Evolutionary conservation across 2,888 invertebrate genomes (phyloP).

Genomic region (Drosophila tripunctata): DNA sequence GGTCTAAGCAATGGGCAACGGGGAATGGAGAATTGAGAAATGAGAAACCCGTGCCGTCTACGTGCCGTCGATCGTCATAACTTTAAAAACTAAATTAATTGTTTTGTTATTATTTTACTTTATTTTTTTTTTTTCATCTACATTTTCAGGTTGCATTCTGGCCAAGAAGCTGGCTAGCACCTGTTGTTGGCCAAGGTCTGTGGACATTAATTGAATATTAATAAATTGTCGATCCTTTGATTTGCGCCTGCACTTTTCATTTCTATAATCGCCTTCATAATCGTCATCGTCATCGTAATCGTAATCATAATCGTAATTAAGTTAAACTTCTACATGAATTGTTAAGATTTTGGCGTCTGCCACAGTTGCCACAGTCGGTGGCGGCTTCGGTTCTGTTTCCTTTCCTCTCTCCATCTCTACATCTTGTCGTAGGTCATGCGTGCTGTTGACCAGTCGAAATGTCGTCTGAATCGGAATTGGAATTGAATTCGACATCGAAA

Average conservation of each 20-base stretch:
- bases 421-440: slow-evolving; percentile 71
- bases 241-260: slow-evolving; percentile 66
- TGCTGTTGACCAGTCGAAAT: slow-evolving; percentile 42
- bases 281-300: slow-evolving; percentile 53
- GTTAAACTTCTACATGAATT: slow-evolving; percentile 51
- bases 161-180: slow-evolving; percentile 38
- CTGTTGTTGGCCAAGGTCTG: slow-evolving; percentile 59
- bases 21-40: slow-evolving; percentile 59
- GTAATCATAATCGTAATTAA: slow-evolving; percentile 70
- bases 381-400: background rate
- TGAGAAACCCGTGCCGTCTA: slow-evolving; percentile 67
- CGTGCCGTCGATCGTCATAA: slow-evolving; percentile 56
- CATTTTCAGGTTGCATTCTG: background rate
- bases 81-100: slow-evolving; percentile 65
- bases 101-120: slow-evolving; percentile 58
- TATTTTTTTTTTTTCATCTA: slow-evolving; percentile 1
- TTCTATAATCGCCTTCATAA: slow-evolving; percentile 58
- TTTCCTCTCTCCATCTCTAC: background rate
- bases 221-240: slow-evolving; percentile 64
- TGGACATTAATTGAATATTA: slow-evolving; percentile 72
- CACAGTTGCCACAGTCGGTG: slow-evolving; percentile 3
- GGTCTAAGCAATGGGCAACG: too few species aligned
- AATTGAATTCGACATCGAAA: background rate
- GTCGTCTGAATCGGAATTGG: background rate
- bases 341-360: slow-evolving; percentile 46